Conservation (phyloP, 2,797 vertebrate genomes). For the Etheostoma nigrum region DNA sequence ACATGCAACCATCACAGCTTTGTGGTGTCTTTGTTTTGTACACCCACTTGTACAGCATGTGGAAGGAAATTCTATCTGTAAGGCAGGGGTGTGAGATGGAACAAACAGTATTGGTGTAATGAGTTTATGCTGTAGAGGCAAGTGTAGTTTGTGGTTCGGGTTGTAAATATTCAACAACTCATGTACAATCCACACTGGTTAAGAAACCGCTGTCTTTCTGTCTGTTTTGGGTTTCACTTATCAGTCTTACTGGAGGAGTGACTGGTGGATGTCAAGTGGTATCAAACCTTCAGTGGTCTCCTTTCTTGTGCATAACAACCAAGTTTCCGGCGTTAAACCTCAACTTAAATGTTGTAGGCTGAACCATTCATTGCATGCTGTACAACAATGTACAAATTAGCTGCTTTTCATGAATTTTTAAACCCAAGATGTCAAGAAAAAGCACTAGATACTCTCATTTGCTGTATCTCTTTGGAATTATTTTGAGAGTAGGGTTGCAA, state of each 20-base stretch:
- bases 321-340: conserved; percentile 64
- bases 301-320: conserved; percentile 12
- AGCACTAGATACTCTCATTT: background rate
- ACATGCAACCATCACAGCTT: conserved; percentile 10
- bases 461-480: background rate
- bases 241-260: background rate
- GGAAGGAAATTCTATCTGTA: conserved; percentile 18
- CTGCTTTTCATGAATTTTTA: conserved; percentile 7
- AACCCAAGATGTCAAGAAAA: background rate
- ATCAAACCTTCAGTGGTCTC: conserved; percentile 28
- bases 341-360: background rate
- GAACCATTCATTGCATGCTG: background rate
- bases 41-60: conserved; percentile 31
- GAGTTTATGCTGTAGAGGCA: conserved; percentile 6
- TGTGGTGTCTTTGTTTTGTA: conserved; percentile 16
- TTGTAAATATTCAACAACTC: background rate
- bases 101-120: conserved; percentile 24
- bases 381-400: background rate
- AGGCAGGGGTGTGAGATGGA: conserved; percentile 37
- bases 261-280: conserved; percentile 8
- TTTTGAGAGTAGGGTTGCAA: too few species aligned
- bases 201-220: background rate
- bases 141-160: conserved; percentile 4
- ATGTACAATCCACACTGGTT: background rate
- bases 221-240: conserved; percentile 18